Conservation (phyloP, 1,140 invertebrate species). For the Linepithema humile region DNA sequence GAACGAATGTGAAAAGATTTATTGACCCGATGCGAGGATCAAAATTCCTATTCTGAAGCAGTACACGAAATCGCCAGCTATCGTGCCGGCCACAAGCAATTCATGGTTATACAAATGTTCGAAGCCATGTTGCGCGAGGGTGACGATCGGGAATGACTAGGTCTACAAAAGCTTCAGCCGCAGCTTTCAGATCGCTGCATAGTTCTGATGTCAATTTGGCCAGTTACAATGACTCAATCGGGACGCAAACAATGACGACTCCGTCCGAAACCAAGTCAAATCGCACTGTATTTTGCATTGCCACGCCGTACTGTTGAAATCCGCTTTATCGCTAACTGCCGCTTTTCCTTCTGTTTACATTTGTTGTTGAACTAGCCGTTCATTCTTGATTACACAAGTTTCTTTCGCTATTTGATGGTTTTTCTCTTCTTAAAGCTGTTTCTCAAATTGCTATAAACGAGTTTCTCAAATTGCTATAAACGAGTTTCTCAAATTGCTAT, state of each 20-base stretch:
- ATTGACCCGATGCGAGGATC: not conserved
- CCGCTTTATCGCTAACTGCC: not conserved
- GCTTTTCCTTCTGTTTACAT: not conserved
- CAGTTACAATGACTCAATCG: slow-evolving; percentile 81
- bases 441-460: not conserved
- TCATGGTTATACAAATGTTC: slow-evolving; percentile 23
- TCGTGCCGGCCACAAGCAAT: not conserved
- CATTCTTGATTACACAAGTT: slow-evolving; percentile 29
- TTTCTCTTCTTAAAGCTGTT: not conserved
- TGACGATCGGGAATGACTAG: slow-evolving; percentile 29
- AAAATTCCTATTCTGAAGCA: slow-evolving; percentile 12
- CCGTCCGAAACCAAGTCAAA: slow-evolving; percentile 44
- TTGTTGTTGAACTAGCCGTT: not conserved
- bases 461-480: not conserved
- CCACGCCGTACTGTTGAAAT: not conserved
- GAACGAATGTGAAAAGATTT: not conserved
- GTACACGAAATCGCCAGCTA: not conserved
- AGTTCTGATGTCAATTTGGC: slow-evolving; percentile 80
- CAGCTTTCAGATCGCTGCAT: slow-evolving; percentile 49
- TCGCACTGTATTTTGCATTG: slow-evolving; percentile 79
- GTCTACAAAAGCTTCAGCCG: slow-evolving; percentile 67
- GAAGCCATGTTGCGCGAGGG: slow-evolving; percentile 13
- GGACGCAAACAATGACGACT: slow-evolving; percentile 78
- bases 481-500: not conserved
- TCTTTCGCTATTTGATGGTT: not conserved